Conservation (phyloP, 2,797 vertebrate species). For the Gymnothorax reevesii region DNA sequence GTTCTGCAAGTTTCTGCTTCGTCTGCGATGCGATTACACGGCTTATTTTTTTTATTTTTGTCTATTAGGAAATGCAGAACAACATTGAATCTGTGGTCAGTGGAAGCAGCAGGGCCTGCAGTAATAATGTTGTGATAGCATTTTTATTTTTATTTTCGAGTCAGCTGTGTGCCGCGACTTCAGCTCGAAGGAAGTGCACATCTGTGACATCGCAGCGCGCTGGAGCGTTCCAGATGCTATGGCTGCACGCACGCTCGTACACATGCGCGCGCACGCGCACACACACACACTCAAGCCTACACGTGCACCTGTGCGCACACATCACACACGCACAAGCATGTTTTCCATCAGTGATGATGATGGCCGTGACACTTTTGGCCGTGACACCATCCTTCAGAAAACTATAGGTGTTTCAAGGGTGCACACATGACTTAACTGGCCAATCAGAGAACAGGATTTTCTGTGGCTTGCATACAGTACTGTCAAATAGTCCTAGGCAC, state of each 20-base stretch:
- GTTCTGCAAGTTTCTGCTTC: not conserved
- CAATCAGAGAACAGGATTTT: too few species aligned
- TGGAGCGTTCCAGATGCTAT: conserved; percentile 8
- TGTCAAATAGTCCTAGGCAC: too few species aligned
- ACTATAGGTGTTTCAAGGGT: too few species aligned
- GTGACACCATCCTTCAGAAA: too few species aligned
- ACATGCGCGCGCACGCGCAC: conserved; percentile 1
- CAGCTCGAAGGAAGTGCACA: not conserved
- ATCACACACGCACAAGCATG: too few species aligned
- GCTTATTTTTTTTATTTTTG: not conserved
- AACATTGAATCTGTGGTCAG: not conserved
- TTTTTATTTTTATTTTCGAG: not conserved
- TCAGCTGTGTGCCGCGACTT: not conserved
- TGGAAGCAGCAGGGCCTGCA: not conserved
- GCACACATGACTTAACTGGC: too few species aligned
- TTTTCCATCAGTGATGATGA: too few species aligned
- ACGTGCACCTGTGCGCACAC: not conserved
- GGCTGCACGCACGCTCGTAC: conserved; percentile 14
- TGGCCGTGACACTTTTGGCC: too few species aligned
- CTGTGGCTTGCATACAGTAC: too few species aligned
- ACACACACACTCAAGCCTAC: not conserved
- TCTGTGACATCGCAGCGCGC: not conserved
- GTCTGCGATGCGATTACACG: not conserved
- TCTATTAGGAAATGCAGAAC: not conserved
- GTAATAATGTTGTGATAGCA: not conserved